A percentile compares a stretch with the other conserved stretches of the same genome.
Conservation (phyloP, 2,888 invertebrate genomes). For the Augochlorella aurata region DNA sequence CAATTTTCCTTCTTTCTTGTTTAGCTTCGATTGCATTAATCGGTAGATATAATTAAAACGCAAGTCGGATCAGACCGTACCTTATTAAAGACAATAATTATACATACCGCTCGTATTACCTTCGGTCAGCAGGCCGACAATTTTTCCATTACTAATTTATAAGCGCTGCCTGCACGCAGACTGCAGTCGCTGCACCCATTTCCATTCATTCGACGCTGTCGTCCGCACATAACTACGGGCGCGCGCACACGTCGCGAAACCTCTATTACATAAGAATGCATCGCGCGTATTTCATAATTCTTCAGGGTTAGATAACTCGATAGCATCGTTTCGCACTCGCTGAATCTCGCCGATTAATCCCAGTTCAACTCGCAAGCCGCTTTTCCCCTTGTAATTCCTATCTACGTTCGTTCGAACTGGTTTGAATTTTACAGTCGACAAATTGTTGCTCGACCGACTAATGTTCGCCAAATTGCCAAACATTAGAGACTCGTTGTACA, state of each 20-base stretch:
- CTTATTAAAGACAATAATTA: too few relatives aligned
- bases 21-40: too few relatives aligned
- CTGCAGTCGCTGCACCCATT: neutral
- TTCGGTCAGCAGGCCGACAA: neutral
- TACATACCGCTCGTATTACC: too few relatives aligned
- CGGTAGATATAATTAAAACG: too few relatives aligned
- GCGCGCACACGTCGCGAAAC: neutral
- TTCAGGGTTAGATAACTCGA: neutral
- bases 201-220: neutral
- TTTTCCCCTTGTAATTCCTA: neutral
- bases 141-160: neutral
- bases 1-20: too few relatives aligned
- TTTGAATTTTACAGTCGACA: neutral
- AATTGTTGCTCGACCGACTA: neutral
- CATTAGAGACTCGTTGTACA: neutral
- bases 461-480: neutral
- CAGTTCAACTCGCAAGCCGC: neutral
- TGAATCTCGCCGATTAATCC: neutral
- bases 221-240: neutral
- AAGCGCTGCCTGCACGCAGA: neutral
- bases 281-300: slow-evolving; percentile 6
- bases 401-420: neutral
- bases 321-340: neutral
- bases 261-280: neutral
- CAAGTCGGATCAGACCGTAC: too few relatives aligned